These are phyloP conservation scores for Nilaparvata lugens DNA, from an alignment of 1,140 invertebrate genomes.

Conservation along the genomic window DNA sequence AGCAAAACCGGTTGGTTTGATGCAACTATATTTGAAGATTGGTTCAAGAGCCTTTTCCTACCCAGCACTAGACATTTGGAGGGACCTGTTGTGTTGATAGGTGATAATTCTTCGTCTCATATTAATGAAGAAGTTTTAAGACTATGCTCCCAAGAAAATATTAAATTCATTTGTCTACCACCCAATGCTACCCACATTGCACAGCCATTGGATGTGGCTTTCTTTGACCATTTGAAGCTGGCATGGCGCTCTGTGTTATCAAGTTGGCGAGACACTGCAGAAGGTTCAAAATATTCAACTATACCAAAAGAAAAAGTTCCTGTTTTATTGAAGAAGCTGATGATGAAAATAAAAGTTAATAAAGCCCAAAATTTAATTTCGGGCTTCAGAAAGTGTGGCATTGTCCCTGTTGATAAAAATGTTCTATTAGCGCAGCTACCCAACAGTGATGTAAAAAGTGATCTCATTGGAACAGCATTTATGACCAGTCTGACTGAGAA, in stretches of 20 bases:
- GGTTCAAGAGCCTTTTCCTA: slow-evolving; percentile 24
- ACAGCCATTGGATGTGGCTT: slow-evolving; percentile 35
- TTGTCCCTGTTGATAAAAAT: too few relatives aligned
- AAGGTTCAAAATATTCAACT: not conserved
- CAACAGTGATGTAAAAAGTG: too few relatives aligned
- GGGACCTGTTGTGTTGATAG: slow-evolving; percentile 30
- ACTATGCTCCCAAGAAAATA: slow-evolving; percentile 29
- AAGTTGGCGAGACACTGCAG: slow-evolving; percentile 22
- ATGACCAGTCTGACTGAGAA: too few relatives aligned
- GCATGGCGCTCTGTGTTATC: slow-evolving; percentile 31
- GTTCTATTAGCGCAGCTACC: too few relatives aligned
- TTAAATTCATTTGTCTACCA: slow-evolving; percentile 33
- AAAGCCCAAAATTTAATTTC: too few relatives aligned
- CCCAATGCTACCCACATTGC: slow-evolving; percentile 34
- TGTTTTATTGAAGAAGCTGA: not conserved
- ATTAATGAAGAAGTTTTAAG: slow-evolving; percentile 30
- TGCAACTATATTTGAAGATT: slow-evolving; percentile 25
- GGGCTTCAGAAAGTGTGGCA: too few relatives aligned
- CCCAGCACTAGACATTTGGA: slow-evolving; percentile 24
- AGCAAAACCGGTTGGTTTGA: slow-evolving; percentile 32
- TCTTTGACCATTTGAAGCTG: slow-evolving; percentile 31
- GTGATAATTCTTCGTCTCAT: slow-evolving; percentile 35
- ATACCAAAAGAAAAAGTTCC: not conserved
- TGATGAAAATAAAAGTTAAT: not conserved
- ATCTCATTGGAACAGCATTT: too few relatives aligned